Base-by-base conservation (phyloP, 2,113 vertebrate genomes). In the Percina caprodes region DNA sequence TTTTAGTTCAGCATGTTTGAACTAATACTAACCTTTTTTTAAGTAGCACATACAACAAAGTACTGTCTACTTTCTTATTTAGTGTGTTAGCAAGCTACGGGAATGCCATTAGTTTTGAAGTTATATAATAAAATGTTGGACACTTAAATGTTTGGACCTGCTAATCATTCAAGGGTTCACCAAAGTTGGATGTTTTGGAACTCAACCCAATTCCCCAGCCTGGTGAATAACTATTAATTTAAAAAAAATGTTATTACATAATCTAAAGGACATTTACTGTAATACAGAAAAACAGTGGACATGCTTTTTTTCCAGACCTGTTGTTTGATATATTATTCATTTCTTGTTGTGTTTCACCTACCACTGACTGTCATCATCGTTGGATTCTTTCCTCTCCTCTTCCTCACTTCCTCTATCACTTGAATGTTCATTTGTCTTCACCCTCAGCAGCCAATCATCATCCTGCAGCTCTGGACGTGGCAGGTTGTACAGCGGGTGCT, bases 401-500 rank as follows among this genome's bases (percentile, higher is more conserved):
- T 85, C 93, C 71, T 95, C 91, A 54, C 85, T 91, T 82, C 80
- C 91, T 24, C 11, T 5, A 3, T 80, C 83, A 1, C 23, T 49
- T 18, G 1, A 52, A 1, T 88, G 69, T 23, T 88, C 79, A 87
- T 85, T 82, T 9, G 92, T 73, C 59, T 94, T 96, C 74, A 96
- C n/a, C 0, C 82, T 88, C 69, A 97, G 94, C 46, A 97, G 91
- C 88, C 94, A 94, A 75, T 97, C 96, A 9, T 95, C 94, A 24
- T 96, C 92, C 0, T 74, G 89, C 58, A 94, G 83, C n/a, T 77
- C 65, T 0, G 93, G 94, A 0, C 62, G 35, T 1, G 94, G 94
- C 74, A 93, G 78, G 67, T 95, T 96, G 91, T 96, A 96, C 30
- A 96, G 91, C 1, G 93, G 93, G 82, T 97, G 96, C 49, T 92